Base-by-base conservation (phyloP, 2,113 vertebrate genomes). In the Paramisgurnus dabryanus region DNA sequence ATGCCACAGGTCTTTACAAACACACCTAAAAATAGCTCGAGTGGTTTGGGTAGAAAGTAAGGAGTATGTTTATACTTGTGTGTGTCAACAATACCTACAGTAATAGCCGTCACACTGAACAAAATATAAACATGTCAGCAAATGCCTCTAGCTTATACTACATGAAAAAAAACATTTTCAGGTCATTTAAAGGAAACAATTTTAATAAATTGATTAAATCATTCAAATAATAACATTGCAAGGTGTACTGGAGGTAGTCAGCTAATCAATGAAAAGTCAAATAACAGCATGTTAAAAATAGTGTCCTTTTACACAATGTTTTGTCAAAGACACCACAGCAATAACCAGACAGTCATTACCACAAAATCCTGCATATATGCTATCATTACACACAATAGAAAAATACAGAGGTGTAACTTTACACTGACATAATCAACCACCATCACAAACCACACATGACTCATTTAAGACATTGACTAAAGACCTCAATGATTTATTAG, bases 1-100 rank as follows among this genome's bases (percentile, higher is more conserved):
- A 74, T n/a, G 55, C n/a, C 4, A 18, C 18, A 41, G 1, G 57
- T 17, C 55, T 60, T 47, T 5, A 61, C 71, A 74, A 61, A 74
- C 57, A 61, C 45, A 43, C 0, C 17, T 45, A 45, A 74, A 74
- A 74, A 74, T 74, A 74, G 55, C 71, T 27, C 8, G 17, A 61
- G 40, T 55, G 40, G 40, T 61, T 43, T 45, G n/a, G 39, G 60
- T 7, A 45, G 71, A 61, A 74, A 45, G 40, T 45, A 40, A 74
- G 55, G 13, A 53, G 50, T 53, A 61, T 50, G 49, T 70, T 17
- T 2, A 34, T 53, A 13, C 12, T 50, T 50, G 49, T 34, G 27
- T 49, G 10, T 34, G 15, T 73, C 34, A 43, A 22, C 53, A 58
- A 58, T 43, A 73, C 58, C 41, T 45, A 73, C 27, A 34, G 27